phyloP scores from a whole-genome alignment of 1,140 invertebrate species.

The Bursaphelenchus mucronatus region DNA sequence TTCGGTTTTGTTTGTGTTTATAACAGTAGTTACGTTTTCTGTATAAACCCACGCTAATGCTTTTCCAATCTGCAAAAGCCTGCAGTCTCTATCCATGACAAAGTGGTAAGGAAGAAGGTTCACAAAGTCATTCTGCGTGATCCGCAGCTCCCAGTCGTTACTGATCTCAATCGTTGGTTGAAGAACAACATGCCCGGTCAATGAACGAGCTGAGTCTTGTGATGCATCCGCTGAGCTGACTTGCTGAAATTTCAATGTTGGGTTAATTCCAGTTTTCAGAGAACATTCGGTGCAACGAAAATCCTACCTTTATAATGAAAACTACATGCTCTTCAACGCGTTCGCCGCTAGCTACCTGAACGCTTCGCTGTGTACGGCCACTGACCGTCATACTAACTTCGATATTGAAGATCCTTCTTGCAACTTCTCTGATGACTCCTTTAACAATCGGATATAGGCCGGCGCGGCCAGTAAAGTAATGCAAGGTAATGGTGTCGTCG shows the following conservation, averaged over 20 bases:
- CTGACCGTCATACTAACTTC: constrained; percentile 51
- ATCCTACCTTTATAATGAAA: constrained; percentile 38
- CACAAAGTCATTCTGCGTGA: constrained; percentile 22
- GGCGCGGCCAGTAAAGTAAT: constrained; percentile 61
- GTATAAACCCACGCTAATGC: constrained; percentile 41
- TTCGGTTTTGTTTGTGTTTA: not conserved
- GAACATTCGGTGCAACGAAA: constrained; percentile 1
- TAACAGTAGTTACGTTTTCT: not conserved
- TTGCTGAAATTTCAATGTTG: too few relatives aligned
- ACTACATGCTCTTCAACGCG: constrained; percentile 48
- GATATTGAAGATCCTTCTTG: constrained; percentile 44
- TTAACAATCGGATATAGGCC: constrained; percentile 63
- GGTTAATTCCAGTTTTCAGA: too few relatives aligned
- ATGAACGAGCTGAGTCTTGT: too few relatives aligned
- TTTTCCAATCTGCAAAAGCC: constrained; percentile 51
- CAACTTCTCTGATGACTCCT: constrained; percentile 53
- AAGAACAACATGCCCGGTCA: too few relatives aligned
- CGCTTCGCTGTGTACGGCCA: constrained; percentile 50
- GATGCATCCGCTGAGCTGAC: too few relatives aligned
- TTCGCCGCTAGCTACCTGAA: constrained; percentile 48
- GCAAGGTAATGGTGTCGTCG: constrained; percentile 60
- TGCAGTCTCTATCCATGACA: constrained; percentile 60
- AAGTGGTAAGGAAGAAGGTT: constrained; percentile 59
- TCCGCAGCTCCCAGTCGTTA: constrained; percentile 26
- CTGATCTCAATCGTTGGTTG: constrained; percentile 11